phyloP scores from a whole-genome alignment of 1,140 invertebrate genomes.

The Cecropterus lyciades region DNA sequence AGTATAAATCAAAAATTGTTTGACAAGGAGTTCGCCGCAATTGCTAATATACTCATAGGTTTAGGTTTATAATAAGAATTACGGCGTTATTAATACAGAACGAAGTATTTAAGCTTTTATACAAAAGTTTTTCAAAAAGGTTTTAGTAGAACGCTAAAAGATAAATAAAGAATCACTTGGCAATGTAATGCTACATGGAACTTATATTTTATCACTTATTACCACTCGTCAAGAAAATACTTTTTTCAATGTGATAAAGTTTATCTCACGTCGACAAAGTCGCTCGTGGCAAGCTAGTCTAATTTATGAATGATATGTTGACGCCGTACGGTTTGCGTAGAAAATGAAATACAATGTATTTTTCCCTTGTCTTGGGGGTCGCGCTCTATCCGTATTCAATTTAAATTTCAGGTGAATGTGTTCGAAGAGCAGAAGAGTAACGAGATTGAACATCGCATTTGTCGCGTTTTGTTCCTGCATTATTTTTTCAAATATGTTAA shows the following conservation, averaged over 20 bases:
- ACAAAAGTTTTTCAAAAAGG: too few relatives aligned
- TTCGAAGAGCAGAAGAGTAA: constrained; percentile 48
- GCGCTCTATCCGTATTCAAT: constrained; percentile 44
- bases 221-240: too few relatives aligned
- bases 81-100: too few relatives aligned
- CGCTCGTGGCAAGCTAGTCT: constrained; percentile 1
- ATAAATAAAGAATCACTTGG: too few relatives aligned
- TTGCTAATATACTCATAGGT: too few relatives aligned
- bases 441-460: constrained; percentile 51
- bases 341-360: constrained; percentile 33
- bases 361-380: constrained; percentile 32
- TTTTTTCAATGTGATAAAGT: not conserved
- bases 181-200: too few relatives aligned
- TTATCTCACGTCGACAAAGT: not conserved
- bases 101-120: too few relatives aligned
- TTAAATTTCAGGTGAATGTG: constrained; percentile 56
- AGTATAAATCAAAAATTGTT: too few relatives aligned
- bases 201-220: too few relatives aligned
- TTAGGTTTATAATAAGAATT: too few relatives aligned
- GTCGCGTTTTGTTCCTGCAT: constrained; percentile 33
- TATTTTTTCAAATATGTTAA: constrained; percentile 37
- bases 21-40: too few relatives aligned
- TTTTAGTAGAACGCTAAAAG: too few relatives aligned
- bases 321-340: constrained; percentile 18
- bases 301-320: constrained; percentile 7